These are phyloP conservation scores for Sebastes goodei DNA, from an alignment of 2,797 vertebrate genomes.

Conservation along the genomic window DNA sequence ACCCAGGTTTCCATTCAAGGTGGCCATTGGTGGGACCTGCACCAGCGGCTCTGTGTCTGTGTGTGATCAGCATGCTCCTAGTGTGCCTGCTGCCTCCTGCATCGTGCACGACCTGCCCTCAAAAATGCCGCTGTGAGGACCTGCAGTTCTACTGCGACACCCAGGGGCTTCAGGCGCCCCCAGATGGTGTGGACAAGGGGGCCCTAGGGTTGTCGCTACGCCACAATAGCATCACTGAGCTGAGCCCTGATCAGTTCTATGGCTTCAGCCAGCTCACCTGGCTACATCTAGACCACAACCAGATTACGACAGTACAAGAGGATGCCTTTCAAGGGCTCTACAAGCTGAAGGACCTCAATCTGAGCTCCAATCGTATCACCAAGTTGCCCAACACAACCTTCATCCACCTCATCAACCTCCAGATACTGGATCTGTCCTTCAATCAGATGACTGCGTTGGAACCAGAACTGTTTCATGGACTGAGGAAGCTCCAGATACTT, in stretches of 20 bases:
- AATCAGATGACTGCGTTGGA: slow-evolving; percentile 98
- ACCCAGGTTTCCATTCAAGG: slow-evolving; percentile 99
- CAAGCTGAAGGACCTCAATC: slow-evolving; percentile 98
- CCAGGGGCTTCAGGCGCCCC: slow-evolving; percentile 96
- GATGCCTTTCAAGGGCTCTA: slow-evolving; percentile 99
- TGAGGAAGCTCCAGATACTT: slow-evolving; percentile 97
- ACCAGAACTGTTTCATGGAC: slow-evolving; percentile 96
- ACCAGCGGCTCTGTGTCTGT: slow-evolving; percentile 96
- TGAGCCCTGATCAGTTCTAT: slow-evolving; percentile 97
- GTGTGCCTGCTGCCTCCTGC: slow-evolving; percentile 96
- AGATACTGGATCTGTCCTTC: slow-evolving; percentile 98
- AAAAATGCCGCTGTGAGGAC: slow-evolving; percentile 99
- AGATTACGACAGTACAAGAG: slow-evolving; percentile 96
- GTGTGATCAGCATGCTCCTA: slow-evolving; percentile 98
- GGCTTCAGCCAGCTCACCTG: slow-evolving; percentile 98
- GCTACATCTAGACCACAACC: slow-evolving; percentile 99
- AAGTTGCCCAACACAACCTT: slow-evolving; percentile 99
- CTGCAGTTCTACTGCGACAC: slow-evolving; percentile 99
- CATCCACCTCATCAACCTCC: slow-evolving; percentile 99
- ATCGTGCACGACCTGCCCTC: slow-evolving; percentile 98
- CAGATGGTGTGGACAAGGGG: slow-evolving; percentile 96
- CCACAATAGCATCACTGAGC: slow-evolving; percentile 97
- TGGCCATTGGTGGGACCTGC: slow-evolving; percentile 99
- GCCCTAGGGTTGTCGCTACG: slow-evolving; percentile 97
- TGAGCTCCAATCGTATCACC: slow-evolving; percentile 99